A percentile compares a stretch with the other conserved stretches of the same genome.
Evolutionary conservation across 2,888 invertebrate species (phyloP).

Genomic region (Scotopteryx bipunctaria): DNA sequence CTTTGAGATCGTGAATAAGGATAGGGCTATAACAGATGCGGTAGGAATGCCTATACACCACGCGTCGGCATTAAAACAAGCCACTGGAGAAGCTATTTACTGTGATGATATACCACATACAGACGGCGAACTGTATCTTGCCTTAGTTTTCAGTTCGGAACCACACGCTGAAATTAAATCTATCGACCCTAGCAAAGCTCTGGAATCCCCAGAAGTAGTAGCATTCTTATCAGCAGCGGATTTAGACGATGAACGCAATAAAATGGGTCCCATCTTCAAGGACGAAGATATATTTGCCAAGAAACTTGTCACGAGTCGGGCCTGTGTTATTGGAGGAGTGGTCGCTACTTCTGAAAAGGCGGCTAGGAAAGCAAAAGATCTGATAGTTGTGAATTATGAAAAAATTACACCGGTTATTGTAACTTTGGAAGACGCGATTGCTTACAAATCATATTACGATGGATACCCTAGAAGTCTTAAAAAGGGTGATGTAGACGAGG

Average conservation of each 20-base stretch:
- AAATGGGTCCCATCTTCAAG: constrained; percentile 87
- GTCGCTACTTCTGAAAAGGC: constrained; percentile 89
- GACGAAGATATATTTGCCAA: constrained; percentile 93
- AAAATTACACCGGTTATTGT: constrained; percentile 90
- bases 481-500: constrained; percentile 87
- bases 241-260: constrained; percentile 85
- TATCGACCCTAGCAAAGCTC: constrained; percentile 89
- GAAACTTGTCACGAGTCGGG: constrained; percentile 88
- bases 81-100: constrained; percentile 95
- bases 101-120: constrained; percentile 92
- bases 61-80: constrained; percentile 92
- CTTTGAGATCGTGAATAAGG: constrained; percentile 74
- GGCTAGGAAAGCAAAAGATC: constrained; percentile 91
- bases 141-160: constrained; percentile 89
- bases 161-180: constrained; percentile 90
- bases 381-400: constrained; percentile 91
- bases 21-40: constrained; percentile 84
- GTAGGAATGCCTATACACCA: constrained; percentile 92
- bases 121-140: constrained; percentile 89
- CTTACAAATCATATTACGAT: constrained; percentile 85
- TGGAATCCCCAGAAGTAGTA: constrained; percentile 89
- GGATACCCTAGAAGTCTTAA: constrained; percentile 79
- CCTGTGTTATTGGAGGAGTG: constrained; percentile 91
- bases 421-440: constrained; percentile 94
- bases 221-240: constrained; percentile 90